phyloP scores from a whole-genome alignment of 2,797 vertebrate species.

The Zalophus californianus region DNA sequence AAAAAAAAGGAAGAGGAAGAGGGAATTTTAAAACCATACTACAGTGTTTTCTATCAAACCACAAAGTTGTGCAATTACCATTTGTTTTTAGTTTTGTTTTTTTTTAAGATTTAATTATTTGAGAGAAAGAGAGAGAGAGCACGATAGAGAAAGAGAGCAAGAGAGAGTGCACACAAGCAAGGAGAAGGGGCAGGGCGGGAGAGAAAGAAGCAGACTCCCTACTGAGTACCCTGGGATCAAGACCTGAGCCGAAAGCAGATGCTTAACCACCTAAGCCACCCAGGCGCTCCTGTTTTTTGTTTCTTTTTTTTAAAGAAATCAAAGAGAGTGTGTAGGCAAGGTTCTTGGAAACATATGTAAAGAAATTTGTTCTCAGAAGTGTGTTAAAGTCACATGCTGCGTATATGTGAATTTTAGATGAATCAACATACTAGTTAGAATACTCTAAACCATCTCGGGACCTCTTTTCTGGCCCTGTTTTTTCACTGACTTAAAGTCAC shows the following conservation, averaged over 20 bases:
- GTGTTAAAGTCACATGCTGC: slow-evolving; percentile 19
- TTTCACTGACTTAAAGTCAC: not conserved
- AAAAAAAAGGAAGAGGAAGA: not conserved
- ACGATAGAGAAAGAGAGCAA: too few species aligned
- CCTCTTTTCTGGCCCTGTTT: slow-evolving; percentile 2
- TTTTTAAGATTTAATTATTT: not conserved
- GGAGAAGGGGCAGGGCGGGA: not conserved
- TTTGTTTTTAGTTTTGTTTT: not conserved
- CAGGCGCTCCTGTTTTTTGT: not conserved
- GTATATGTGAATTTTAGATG: slow-evolving; percentile 41
- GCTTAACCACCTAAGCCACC: too few species aligned
- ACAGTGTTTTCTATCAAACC: slow-evolving; percentile 31
- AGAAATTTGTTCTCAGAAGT: slow-evolving; percentile 42
- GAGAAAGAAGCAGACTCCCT: not conserved
- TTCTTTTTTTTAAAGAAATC: not conserved
- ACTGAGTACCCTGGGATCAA: not conserved
- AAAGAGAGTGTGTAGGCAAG: not conserved
- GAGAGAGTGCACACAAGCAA: too few species aligned
- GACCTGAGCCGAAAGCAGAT: too few species aligned
- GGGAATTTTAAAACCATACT: slow-evolving; percentile 22
- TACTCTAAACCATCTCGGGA: not conserved
- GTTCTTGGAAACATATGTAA: slow-evolving; percentile 20
- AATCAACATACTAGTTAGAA: not conserved
- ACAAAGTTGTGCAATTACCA: slow-evolving; percentile 16
- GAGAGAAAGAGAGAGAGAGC: too few species aligned